A percentile compares a stretch with the other conserved stretches of the same genome.
phyloP scores from a whole-genome alignment of 2,797 vertebrate species.

The Pangasius mekongensis region DNA sequence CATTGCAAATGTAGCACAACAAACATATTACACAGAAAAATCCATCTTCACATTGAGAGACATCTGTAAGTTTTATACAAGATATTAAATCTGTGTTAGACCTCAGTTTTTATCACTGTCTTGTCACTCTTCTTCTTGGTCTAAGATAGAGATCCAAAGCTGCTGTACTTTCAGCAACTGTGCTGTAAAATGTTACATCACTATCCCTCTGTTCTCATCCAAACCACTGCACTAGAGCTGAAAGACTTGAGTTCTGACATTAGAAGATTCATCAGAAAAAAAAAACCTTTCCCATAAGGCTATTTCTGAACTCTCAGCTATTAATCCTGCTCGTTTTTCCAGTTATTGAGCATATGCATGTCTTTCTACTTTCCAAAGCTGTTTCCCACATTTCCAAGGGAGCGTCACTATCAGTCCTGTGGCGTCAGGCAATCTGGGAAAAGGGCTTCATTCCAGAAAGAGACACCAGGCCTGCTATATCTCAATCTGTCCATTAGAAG shows the following conservation, averaged over 20 bases:
- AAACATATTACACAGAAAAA: constrained; percentile 12
- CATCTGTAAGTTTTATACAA: background rate
- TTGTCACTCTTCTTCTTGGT: background rate
- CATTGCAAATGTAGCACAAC: constrained; percentile 24
- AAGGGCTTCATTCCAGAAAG: constrained; percentile 48
- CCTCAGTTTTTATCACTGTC: background rate
- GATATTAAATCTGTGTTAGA: background rate
- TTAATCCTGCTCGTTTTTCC: constrained; percentile 46
- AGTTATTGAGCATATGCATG: constrained; percentile 35
- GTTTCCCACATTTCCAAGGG: constrained; percentile 49
- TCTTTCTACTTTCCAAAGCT: constrained; percentile 49
- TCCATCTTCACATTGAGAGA: background rate
- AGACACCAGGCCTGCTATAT: constrained; percentile 47
- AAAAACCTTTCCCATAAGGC: constrained; percentile 43
- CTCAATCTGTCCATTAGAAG: constrained; percentile 32
- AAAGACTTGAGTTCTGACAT: background rate
- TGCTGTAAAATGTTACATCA: background rate
- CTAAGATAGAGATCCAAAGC: background rate
- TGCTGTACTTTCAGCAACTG: background rate
- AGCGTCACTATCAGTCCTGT: constrained; percentile 40
- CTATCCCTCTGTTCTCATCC: background rate
- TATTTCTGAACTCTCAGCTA: constrained; percentile 45
- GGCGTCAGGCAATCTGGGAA: constrained; percentile 54
- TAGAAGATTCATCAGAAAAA: constrained; percentile 24
- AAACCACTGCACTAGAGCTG: constrained; percentile 1